Base-by-base conservation (phyloP, 2,797 vertebrate genomes). In the Paramormyrops hopkinsi region DNA sequence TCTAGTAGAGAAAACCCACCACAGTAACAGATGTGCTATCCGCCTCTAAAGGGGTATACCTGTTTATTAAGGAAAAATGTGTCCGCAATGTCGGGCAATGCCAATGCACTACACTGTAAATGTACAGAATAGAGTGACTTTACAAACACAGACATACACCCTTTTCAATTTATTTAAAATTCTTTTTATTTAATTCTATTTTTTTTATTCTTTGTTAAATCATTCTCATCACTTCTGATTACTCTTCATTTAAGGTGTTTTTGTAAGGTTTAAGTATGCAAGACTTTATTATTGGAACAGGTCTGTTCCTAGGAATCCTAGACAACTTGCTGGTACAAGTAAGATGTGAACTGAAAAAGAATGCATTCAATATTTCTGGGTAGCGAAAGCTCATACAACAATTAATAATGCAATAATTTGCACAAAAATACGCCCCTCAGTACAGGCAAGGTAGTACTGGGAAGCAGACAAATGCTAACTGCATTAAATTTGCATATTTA, bases 11-110 rank as follows among this genome's bases (percentile, higher is more conserved):
- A 37, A 29, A 84, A 44, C 33, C 73, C 41, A 89, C 41, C 37
- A 51, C 62, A 19, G 54, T 87, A 89, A 88, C 79, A 89, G 84
- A 89, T 37, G 19, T 12, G 48, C 41, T 51, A 86, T 6, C 22
- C 37, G 5, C 11, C 7, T 22, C 73, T 84, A 46, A 89, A 53
- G 53, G 51, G 54, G 11, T 33, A 37, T 41, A 19, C 14, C 84
- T 12, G 84, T 84, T 84, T 84, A 84, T 84, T 84, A 84, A 46
- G 79, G n/a, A 12, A n/a, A 22, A 50, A 12, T 25, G 44, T 19
- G n/a, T 44, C n/a, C 11, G 25, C 46, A 22, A 22, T 22, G 46
- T 7, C 41, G 0, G n/a, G 46, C 41, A 14, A 6, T 50, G n/a
- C n/a, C 82, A 48, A 84, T 2, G 3, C n/a, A 84, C 44, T 11